Conservation (phyloP, 1,140 invertebrate genomes). For the Apocrypta bakeri region DNA sequence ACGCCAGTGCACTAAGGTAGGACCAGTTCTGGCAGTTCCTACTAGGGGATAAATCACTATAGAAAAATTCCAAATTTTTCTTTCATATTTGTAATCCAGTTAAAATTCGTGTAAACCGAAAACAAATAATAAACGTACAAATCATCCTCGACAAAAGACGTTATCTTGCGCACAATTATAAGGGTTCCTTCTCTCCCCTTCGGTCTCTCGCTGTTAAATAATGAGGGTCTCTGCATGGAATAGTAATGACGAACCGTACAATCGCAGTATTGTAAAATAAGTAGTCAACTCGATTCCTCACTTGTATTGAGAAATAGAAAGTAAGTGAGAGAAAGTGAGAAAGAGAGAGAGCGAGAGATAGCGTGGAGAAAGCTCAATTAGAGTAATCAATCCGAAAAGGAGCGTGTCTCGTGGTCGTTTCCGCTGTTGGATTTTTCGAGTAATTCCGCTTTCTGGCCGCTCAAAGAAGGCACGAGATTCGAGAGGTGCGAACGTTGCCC, state of each 20-base stretch:
- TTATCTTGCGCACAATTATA: background rate
- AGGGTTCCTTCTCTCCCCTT: background rate
- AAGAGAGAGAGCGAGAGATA: background rate
- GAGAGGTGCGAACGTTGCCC: background rate
- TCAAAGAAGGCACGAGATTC: background rate
- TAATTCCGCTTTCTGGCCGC: background rate
- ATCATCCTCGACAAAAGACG: too few species aligned
- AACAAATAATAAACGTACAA: too few species aligned
- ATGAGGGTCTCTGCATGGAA: background rate
- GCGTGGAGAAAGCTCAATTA: background rate
- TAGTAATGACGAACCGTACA: background rate
- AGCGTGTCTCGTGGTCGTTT: background rate
- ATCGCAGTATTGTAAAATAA: background rate
- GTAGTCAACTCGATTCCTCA: background rate
- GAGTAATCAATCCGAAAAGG: background rate
- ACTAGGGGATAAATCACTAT: too few species aligned
- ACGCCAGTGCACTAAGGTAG: too few species aligned
- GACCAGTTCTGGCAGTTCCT: too few species aligned
- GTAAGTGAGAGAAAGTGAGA: too few species aligned
- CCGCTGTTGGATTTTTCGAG: background rate
- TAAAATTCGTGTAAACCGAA: too few species aligned
- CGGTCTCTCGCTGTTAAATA: background rate
- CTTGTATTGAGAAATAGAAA: background rate
- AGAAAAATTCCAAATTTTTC: too few species aligned
- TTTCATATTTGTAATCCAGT: too few species aligned